Percentiles rank a stretch among this genome's conserved stretches.
phyloP scores from a whole-genome alignment of 2,888 invertebrate genomes.

The Rhagonycha fulva region DNA sequence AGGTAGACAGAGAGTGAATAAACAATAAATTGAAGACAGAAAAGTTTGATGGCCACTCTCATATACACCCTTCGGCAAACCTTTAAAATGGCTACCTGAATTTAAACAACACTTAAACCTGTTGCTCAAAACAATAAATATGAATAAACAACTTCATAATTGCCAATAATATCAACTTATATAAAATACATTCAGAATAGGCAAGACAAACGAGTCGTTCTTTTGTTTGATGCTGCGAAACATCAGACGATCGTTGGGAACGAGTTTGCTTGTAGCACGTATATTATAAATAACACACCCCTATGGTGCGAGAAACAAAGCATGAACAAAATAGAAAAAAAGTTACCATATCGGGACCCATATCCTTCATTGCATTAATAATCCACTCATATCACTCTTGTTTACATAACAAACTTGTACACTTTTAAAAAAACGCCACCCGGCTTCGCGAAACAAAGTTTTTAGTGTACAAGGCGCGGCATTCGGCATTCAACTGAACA shows the following conservation, averaged over 20 bases:
- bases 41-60: conserved; percentile 23
- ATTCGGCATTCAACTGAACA: conserved; percentile 49
- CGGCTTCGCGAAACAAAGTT: conserved; percentile 53
- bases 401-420: conserved; percentile 33
- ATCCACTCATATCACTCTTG: conserved; percentile 34
- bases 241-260: not conserved
- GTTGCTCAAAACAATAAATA: conserved; percentile 54
- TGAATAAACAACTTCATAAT: conserved; percentile 19
- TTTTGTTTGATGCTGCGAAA: not conserved
- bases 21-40: not conserved
- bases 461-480: conserved; percentile 46
- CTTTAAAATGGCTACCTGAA: conserved; percentile 63
- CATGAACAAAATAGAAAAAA: not conserved
- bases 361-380: conserved; percentile 70
- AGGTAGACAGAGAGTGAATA: not conserved
- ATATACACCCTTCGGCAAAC: conserved; percentile 41
- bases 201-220: not conserved
- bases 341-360: conserved; percentile 81
- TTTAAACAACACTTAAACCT: conserved; percentile 63
- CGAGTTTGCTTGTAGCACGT: not conserved
- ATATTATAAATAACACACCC: conserved; percentile 17
- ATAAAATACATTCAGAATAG: not conserved
- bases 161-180: not conserved
- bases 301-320: not conserved
- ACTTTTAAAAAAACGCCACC: conserved; percentile 46